phyloP scores from a whole-genome alignment of 2,113 vertebrate genomes.

The Naja naja region DNA sequence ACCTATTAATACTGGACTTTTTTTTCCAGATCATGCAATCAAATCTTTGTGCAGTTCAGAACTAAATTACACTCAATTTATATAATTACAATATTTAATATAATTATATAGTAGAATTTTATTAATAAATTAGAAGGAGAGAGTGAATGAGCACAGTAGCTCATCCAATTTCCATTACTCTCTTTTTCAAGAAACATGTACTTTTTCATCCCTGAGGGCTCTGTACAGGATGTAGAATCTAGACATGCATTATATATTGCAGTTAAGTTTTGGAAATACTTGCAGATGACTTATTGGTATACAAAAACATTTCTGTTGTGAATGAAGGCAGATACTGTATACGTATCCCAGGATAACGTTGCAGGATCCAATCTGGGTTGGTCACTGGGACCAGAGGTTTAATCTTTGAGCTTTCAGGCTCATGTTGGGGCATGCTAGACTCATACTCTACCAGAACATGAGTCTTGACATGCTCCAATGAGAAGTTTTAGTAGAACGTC shows the following conservation, averaged over 20 bases:
- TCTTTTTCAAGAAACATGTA: background rate
- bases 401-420: background rate
- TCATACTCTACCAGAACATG: background rate
- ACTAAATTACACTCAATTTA: background rate
- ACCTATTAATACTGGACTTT: background rate
- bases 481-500: too few relatives aligned
- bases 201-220: background rate
- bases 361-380: background rate
- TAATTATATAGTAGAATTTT: background rate
- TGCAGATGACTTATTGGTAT: background rate
- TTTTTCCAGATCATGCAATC: background rate
- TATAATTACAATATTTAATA: background rate
- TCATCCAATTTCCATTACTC: background rate
- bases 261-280: background rate
- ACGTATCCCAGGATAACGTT: background rate
- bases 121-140: background rate
- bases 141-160: background rate
- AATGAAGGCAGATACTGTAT: background rate
- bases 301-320: background rate
- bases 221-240: background rate
- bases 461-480: too few relatives aligned
- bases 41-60: background rate
- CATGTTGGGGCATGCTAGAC: background rate
- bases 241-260: background rate
- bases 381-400: background rate